Conservation (phyloP, 2,113 vertebrate genomes). For the Mystacornis crossleyi region DNA sequence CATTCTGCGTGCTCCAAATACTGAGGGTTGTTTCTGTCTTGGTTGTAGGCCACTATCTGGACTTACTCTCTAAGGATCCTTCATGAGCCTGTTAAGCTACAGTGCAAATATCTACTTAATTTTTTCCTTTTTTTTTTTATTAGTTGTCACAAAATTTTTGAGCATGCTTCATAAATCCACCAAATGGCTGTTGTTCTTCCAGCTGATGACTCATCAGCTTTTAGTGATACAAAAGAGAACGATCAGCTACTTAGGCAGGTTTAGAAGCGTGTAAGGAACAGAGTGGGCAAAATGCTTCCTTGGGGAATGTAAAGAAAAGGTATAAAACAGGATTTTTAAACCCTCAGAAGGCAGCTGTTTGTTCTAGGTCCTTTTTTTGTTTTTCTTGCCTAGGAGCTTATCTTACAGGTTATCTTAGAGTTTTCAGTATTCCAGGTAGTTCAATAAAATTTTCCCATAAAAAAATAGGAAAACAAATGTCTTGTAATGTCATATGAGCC, state of each 20-base stretch:
- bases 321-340: background rate
- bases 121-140: background rate
- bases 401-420: background rate
- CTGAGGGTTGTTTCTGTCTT: background rate
- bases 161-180: background rate
- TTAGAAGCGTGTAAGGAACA: background rate
- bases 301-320: background rate
- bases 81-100: background rate
- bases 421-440: background rate
- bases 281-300: background rate
- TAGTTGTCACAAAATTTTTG: background rate
- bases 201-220: background rate
- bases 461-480: background rate
- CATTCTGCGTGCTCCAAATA: background rate
- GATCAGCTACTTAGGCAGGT: background rate
- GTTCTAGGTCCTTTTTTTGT: background rate
- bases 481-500: background rate
- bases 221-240: background rate
- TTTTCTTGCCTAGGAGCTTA: background rate
- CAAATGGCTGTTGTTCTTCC: background rate
- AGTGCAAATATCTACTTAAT: background rate
- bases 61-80: background rate
- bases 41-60: background rate
- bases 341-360: background rate
- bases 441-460: background rate